Base-by-base conservation (phyloP, 2,113 vertebrate genomes). In the Arvicanthis niloticus region DNA sequence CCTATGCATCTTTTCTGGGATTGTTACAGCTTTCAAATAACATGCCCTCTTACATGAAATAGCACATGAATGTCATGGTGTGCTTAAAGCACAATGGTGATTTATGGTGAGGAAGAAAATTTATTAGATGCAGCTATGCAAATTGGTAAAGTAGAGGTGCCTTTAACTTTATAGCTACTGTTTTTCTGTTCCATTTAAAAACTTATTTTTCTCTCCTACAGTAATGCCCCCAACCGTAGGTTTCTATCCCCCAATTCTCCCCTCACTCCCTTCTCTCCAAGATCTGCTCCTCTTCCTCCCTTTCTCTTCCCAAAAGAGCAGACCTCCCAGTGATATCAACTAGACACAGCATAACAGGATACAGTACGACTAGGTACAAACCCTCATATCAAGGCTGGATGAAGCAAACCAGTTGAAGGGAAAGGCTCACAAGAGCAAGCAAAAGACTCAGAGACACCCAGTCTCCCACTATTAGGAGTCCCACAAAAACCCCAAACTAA, bases 81-180 rank as follows among this genome's bases (percentile, higher is more conserved):
- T 37, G 6, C 12, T 76, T 60, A 5, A 56, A 65, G 48, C 21
- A 0, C 13, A 65, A 56, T 72, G 60, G 81, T 94, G 40, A 72
- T 65, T 80, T 73, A 80, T n/a, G 68, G 26, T 53, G 22, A 94
- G 26, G 58, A 40, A 96, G 42, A 94, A 70, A 72, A 72, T 45
- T 60, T 22, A 42, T 88, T 45, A 51, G 2, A 62, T 90, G 2
- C 65, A 68, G 31, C 34, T 45, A 2, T 62, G 16, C n/a, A 75
- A 40, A n/a, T 2, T 92, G 73, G 40, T 48, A 73, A 68, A 78
- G 56, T 13, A n/a, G 53, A 96, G 34, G 40, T 70, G 40, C 29
- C 40, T 93, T 40, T 68, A 19, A 22, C 26, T 87, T 22, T 48
- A 26, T 70, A 31, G 2, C 19, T 45, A 21, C 31, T 45, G n/a